phyloP scores from a whole-genome alignment of 1,140 invertebrate genomes.

The Carposina sasakii region DNA sequence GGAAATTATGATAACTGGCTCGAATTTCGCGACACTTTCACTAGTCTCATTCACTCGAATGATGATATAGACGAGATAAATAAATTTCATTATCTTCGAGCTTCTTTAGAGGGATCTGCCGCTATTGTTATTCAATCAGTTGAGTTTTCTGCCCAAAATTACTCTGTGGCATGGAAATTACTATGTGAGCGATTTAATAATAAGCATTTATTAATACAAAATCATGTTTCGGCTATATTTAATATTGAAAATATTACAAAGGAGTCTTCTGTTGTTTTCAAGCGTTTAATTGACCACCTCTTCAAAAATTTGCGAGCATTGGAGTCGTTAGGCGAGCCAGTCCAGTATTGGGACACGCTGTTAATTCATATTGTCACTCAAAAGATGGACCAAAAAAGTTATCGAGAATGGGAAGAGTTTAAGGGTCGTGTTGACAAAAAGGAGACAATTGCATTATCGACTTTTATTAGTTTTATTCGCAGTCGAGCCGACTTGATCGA shows the following conservation, averaged over 20 bases:
- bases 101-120: too few relatives aligned
- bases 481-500: slow-evolving; percentile 3
- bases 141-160: too few relatives aligned
- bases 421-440: neutral
- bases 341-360: neutral
- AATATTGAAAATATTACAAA: neutral
- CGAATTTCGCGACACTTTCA: neutral
- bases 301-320: slow-evolving; percentile 2
- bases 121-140: too few relatives aligned
- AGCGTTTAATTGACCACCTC: neutral
- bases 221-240: slow-evolving; percentile 1
- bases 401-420: neutral
- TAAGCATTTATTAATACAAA: neutral
- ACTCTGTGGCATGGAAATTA: too few relatives aligned
- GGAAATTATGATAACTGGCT: neutral
- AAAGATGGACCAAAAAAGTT: neutral
- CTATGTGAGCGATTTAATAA: too few relatives aligned
- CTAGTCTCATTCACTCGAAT: neutral
- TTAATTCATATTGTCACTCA: slow-evolving; percentile 1
- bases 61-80: neutral
- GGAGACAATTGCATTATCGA: neutral
- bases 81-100: too few relatives aligned
- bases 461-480: neutral
- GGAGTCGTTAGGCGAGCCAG: neutral
- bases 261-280: neutral